phyloP scores from a whole-genome alignment of 2,888 invertebrate species.

The Ochlodes sylvanus region DNA sequence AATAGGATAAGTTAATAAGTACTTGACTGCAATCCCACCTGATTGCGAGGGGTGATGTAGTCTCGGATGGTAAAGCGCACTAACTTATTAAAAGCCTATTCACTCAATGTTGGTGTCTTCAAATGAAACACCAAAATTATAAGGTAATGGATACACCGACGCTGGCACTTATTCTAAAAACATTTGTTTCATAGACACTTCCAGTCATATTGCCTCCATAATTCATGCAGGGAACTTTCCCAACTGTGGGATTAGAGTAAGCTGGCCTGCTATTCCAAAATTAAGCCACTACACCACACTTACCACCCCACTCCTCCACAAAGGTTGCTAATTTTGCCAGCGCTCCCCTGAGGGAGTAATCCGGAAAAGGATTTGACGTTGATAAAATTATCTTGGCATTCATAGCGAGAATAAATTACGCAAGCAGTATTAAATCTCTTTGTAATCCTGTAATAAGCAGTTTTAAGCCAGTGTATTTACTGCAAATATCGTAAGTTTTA shows the following conservation, averaged over 20 bases:
- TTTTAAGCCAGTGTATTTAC: background rate
- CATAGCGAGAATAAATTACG: slow-evolving; percentile 4
- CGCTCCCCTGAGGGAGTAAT: slow-evolving; percentile 6
- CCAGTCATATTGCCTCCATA: background rate
- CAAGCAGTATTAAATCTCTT: slow-evolving; percentile 6
- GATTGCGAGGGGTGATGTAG: too few relatives aligned
- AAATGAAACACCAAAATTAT: too few relatives aligned
- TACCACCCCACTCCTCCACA: background rate
- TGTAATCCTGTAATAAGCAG: background rate
- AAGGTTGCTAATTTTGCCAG: slow-evolving; percentile 2
- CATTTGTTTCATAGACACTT: background rate
- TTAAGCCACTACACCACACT: slow-evolving; percentile 7
- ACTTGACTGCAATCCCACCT: too few relatives aligned
- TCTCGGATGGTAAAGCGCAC: too few relatives aligned
- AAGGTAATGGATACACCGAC: too few relatives aligned
- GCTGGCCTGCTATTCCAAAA: slow-evolving; percentile 4
- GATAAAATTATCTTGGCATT: slow-evolving; percentile 14
- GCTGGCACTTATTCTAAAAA: too few relatives aligned
- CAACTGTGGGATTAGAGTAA: slow-evolving; percentile 4
- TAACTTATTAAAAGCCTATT: too few relatives aligned
- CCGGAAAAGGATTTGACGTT: slow-evolving; percentile 11
- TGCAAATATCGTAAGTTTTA: too few relatives aligned
- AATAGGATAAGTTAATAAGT: too few relatives aligned
- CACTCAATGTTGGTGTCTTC: too few relatives aligned
- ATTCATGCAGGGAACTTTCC: background rate